Evolutionary conservation across 1,140 invertebrate species (phyloP), one percentile per base, ranked within the genome.

Genomic region (Drosophila kikkawai): DNA sequence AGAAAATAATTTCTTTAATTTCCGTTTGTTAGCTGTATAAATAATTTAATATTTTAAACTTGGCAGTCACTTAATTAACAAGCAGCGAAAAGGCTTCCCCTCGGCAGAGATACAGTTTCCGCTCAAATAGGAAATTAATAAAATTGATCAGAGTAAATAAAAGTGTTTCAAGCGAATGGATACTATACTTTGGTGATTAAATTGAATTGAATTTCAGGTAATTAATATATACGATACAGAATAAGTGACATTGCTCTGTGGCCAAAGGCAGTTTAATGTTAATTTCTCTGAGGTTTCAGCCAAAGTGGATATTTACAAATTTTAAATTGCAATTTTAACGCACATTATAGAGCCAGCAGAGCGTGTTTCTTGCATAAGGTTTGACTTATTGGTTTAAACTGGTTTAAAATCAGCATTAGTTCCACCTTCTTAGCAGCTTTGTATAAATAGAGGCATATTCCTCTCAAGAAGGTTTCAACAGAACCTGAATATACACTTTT

Each of bases 191-290:
- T 11, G 41, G 48, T 29, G 32, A 44, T 32, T 47, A n/a, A 44
- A 41, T 36, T 44, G 26, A 88, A 70, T 63, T 61, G 58, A 73
- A 67, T 82, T 86, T 71, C 53, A 79, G 61, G 60, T 56, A 76
- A 82, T 87, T 82, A 82, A 86, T 79, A 79, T 71, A 64, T 69
- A 57, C 53, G 44, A 37, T 71, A 82, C 75, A 67, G 59, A 66
- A 76, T 82, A 73, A 82, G 81, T 85, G 68, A 15, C 39, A 34
- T 48, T 66, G 63, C 42, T 80, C 68, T 67, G 64, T 22, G 59
- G 76, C 55, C 71, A 75, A 75, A 55, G 29, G 8, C 63, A 53
- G 48, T 57, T 79, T 22, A 26, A 41, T 69, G n/a, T 32, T 17
- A 64, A 65, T 57, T 67, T 15, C 4, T n/a, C 19, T 44, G 17